These are phyloP conservation scores for Ormia ochracea DNA, from an alignment of 2,888 invertebrate genomes.

Conservation along the genomic window DNA sequence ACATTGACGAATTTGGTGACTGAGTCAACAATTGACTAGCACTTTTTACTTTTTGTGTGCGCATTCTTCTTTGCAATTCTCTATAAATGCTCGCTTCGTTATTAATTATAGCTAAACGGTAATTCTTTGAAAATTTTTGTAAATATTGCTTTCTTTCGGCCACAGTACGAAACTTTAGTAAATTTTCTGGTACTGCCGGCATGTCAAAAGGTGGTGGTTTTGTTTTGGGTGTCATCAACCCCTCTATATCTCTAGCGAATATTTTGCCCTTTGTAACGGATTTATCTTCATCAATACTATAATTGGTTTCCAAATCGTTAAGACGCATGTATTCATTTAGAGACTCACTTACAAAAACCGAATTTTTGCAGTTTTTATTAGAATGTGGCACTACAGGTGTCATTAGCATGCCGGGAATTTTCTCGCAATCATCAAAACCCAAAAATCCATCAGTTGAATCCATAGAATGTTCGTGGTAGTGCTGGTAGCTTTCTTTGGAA, in stretches of 20 bases:
- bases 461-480: constrained; percentile 56
- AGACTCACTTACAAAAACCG: constrained; percentile 78
- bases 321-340: constrained; percentile 78
- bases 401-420: constrained; percentile 73
- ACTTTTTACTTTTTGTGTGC: constrained; percentile 70
- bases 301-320: constrained; percentile 75
- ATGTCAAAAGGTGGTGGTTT: constrained; percentile 72
- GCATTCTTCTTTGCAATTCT: constrained; percentile 73
- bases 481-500: constrained; percentile 3
- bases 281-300: constrained; percentile 55
- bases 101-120: constrained; percentile 76
- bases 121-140: constrained; percentile 71
- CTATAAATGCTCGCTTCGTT: constrained; percentile 75
- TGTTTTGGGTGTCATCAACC: constrained; percentile 71
- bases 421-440: constrained; percentile 73
- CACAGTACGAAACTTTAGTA: constrained; percentile 78
- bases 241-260: constrained; percentile 68
- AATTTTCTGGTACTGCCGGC: constrained; percentile 73
- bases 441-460: constrained; percentile 70
- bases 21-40: constrained; percentile 69
- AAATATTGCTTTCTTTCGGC: constrained; percentile 78
- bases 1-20: constrained; percentile 67
- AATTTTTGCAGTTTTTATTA: constrained; percentile 66
- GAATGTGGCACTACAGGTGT: constrained; percentile 73
- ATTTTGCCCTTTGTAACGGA: constrained; percentile 36